Conservation (phyloP, 2,797 vertebrate genomes). For the Crocodylus rhombifer region DNA sequence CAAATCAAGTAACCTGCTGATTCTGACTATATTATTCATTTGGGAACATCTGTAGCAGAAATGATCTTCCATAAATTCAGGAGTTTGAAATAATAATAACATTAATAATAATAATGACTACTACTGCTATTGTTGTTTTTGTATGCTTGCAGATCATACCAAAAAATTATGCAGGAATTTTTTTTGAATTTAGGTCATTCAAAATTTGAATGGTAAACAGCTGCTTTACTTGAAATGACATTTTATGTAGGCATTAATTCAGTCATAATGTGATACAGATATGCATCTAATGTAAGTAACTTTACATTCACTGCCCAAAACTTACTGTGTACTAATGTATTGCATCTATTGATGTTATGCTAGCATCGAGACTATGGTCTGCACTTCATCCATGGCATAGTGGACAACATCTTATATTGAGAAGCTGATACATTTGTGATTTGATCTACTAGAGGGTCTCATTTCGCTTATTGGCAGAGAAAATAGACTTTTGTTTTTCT, state of each 20-base stretch:
- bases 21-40: conserved; percentile 25
- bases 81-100: neutral
- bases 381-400: neutral
- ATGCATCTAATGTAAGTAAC: neutral
- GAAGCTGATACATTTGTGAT: neutral
- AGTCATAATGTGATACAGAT: rapidly evolving
- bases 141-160: neutral
- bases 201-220: neutral
- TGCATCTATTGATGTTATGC: rapidly evolving
- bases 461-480: conserved; percentile 32
- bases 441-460: neutral
- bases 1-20: conserved; percentile 56
- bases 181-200: neutral
- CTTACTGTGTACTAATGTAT: neutral
- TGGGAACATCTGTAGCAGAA: conserved; percentile 26
- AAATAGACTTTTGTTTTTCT: conserved; percentile 52
- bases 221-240: neutral
- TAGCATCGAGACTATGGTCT: neutral
- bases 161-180: neutral
- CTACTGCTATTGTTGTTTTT: neutral
- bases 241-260: neutral
- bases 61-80: neutral
- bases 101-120: neutral
- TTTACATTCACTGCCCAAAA: neutral
- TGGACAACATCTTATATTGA: neutral